phyloP scores from a whole-genome alignment of 2,888 invertebrate genomes.

The Eupeodes luniger region DNA sequence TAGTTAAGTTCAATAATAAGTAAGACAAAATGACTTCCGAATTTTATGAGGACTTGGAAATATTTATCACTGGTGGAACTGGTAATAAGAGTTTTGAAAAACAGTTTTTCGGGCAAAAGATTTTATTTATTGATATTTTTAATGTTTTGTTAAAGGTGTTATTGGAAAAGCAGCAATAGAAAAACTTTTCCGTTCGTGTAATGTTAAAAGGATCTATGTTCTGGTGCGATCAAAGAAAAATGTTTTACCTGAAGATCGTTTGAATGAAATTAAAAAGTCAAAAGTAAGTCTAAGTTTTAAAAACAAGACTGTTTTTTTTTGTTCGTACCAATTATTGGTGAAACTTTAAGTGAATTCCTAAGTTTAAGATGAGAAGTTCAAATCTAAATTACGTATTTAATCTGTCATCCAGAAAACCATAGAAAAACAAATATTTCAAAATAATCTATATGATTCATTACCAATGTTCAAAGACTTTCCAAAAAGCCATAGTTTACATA shows the following conservation, averaged over 20 bases:
- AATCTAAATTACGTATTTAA: no score
- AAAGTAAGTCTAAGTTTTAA: not conserved
- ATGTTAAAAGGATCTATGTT: not conserved
- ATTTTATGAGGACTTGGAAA: conserved; percentile 88
- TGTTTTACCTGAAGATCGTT: not conserved
- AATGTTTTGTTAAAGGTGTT: not conserved
- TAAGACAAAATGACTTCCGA: conserved; percentile 84
- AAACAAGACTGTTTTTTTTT: no score
- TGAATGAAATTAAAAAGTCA: not conserved
- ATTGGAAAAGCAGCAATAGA: conserved; percentile 9
- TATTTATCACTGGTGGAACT: conserved; percentile 93
- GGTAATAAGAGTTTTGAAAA: conserved; percentile 80
- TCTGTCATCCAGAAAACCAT: no score
- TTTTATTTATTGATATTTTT: not conserved
- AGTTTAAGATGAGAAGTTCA: no score
- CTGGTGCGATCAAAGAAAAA: not conserved
- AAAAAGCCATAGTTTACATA: no score
- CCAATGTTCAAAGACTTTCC: no score
- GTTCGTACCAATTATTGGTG: no score
- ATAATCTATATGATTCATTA: no score
- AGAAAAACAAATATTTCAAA: no score
- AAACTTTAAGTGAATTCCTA: no score
- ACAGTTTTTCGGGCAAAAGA: not conserved
- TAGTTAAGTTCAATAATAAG: no score
- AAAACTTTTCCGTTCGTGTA: not conserved